Conservation (phyloP, 1,140 invertebrate genomes). For the Lepeophtheirus salmonis region DNA sequence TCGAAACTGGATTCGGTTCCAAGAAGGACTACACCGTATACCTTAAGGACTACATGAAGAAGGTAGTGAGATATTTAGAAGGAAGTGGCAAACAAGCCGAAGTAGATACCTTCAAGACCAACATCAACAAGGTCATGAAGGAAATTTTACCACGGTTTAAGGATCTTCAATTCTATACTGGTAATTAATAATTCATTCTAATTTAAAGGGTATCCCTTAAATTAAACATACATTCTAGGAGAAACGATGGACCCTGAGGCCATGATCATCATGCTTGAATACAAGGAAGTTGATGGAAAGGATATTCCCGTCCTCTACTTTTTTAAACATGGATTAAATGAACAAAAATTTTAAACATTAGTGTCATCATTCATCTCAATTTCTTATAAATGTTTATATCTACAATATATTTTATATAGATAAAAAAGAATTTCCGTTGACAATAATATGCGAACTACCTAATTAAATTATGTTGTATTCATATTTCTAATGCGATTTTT, state of each 20-base stretch:
- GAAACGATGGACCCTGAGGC: constrained; percentile 86
- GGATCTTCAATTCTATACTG: constrained; percentile 78
- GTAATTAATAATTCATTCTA: constrained; percentile 25
- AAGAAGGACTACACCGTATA: constrained; percentile 59
- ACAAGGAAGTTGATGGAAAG: constrained; percentile 62
- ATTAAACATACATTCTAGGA: constrained; percentile 34
- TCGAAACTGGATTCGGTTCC: constrained; percentile 46
- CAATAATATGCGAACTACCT: too few species aligned
- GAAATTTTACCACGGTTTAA: constrained; percentile 76
- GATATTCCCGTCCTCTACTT: constrained; percentile 74
- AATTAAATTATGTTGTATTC: too few species aligned
- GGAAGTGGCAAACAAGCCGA: constrained; percentile 28
- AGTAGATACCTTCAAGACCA: constrained; percentile 69
- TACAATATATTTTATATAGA: too few species aligned
- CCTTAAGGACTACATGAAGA: constrained; percentile 92
- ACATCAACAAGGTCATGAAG: constrained; percentile 88
- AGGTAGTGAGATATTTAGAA: constrained; percentile 36
- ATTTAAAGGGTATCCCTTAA: background rate
- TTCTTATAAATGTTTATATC: too few species aligned
- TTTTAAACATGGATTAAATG: constrained; percentile 81
- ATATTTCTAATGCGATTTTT: too few species aligned
- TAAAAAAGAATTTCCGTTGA: too few species aligned
- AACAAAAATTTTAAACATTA: constrained; percentile 85
- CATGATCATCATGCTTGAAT: constrained; percentile 78
- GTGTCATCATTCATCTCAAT: too few species aligned